Base-by-base conservation (phyloP, 2,888 invertebrate species). In the Drosophila kanekoi region DNA sequence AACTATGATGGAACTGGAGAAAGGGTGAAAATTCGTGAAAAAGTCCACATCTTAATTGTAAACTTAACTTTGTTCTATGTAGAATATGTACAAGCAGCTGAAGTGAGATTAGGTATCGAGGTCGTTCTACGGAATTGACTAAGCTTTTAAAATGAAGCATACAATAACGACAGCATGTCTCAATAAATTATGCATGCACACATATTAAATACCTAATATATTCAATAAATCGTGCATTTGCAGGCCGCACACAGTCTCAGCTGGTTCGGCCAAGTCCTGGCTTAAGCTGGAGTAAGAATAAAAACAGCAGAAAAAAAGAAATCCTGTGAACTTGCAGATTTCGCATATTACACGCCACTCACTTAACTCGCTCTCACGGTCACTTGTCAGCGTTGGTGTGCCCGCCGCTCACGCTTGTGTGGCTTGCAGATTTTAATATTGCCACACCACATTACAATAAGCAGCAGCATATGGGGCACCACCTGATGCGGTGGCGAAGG, bases 401-500 rank as follows among this genome's bases (percentile, higher is more conserved):
- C n/a, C n/a, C n/a, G n/a, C 13, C 13, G n/a, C 37, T 14, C 60
- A 71, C 76, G 79, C 71, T 76, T 79, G 71, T 66, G 77, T 71
- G 79, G 54, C 45, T 77, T 54, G 64, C 56, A 13, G 54, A 62
- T 77, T 71, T 77, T 61, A 79, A 77, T 77, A 73, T 67, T 62
- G 79, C 48, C 75, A 72, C 63, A 53, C 67, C 59, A 62, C 67
- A 67, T 67, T 78, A 75, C 65, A 75, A 45, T 53, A 37, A 49
- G 51, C 45, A 20, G 54, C 47, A 18, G 47, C 59, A 60, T 51
- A 38, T 43, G 49, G 43, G 37, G 68, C 52, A 41, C 45, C 77
- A 85, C 87, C 81, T 85, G 87, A 62, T 81, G 63, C 14, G 57
- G 28, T n/a, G 86, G 64, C 63, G 58, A 8, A 8, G 28, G 8